A percentile compares a stretch with the other conserved stretches of the same genome.
These are phyloP conservation scores for Dasypogon diadema DNA, from an alignment of 2,888 invertebrate genomes.

Conservation along the genomic window DNA sequence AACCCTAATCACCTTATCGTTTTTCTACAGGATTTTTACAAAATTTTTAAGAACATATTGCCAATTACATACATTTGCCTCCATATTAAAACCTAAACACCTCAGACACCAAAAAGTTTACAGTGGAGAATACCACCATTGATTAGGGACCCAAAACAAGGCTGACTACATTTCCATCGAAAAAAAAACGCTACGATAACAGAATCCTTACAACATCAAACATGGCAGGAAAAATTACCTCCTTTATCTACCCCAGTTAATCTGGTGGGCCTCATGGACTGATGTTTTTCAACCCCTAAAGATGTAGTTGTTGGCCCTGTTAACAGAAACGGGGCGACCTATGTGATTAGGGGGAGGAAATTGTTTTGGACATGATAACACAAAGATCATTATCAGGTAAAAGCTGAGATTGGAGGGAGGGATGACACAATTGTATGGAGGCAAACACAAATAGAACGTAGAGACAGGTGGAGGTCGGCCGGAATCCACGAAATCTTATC, in stretches of 20 bases:
- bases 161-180: too few relatives aligned
- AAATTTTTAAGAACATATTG: too few relatives aligned
- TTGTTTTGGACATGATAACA: slow-evolving; percentile 63
- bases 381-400: slow-evolving; percentile 40
- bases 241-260: slow-evolving; percentile 51
- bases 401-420: not conserved
- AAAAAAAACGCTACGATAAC: slow-evolving; percentile 26
- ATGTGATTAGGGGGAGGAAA: slow-evolving; percentile 67
- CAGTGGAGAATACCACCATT: too few relatives aligned
- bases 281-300: slow-evolving; percentile 27
- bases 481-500: not conserved
- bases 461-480: not conserved
- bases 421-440: not conserved
- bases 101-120: too few relatives aligned
- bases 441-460: not conserved
- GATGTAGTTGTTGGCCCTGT: slow-evolving; percentile 17
- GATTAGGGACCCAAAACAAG: too few relatives aligned
- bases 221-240: slow-evolving; percentile 43
- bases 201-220: slow-evolving; percentile 48
- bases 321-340: slow-evolving; percentile 58
- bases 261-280: slow-evolving; percentile 36
- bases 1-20: too few relatives aligned
- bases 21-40: too few relatives aligned
- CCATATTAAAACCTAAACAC: too few relatives aligned
- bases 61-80: too few relatives aligned